Percentiles rank a stretch among this genome's conserved stretches.
Evolutionary conservation across 2,888 invertebrate species (phyloP).

Genomic region (Scaptomyza parva): DNA sequence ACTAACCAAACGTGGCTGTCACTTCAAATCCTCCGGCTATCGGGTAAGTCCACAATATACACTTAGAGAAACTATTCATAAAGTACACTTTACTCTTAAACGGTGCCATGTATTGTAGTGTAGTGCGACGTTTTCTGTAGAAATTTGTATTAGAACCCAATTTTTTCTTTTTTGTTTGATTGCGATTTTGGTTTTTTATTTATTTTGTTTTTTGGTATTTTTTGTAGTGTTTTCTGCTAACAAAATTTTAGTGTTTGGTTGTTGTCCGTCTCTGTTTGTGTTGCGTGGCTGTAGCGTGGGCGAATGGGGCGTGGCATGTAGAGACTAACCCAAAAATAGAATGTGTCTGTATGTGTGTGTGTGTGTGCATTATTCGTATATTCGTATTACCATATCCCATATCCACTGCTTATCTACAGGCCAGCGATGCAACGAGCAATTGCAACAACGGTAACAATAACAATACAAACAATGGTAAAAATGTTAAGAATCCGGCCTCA

Average conservation of each 20-base stretch:
- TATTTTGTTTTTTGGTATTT: constrained; percentile 5
- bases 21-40: constrained; percentile 98
- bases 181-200: background rate
- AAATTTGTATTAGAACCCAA: constrained; percentile 12
- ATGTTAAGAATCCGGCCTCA: constrained; percentile 85
- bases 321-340: constrained; percentile 62
- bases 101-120: constrained; percentile 51
- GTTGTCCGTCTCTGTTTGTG: constrained; percentile 31
- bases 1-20: constrained; percentile 97
- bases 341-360: constrained; percentile 47
- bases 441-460: constrained; percentile 76
- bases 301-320: constrained; percentile 28
- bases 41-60: constrained; percentile 88
- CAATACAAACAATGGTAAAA: constrained; percentile 81
- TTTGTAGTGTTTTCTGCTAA: constrained; percentile 23
- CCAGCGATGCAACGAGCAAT: constrained; percentile 84
- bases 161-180: background rate
- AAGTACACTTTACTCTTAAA: constrained; percentile 15
- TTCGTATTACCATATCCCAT: constrained; percentile 80
- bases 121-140: constrained; percentile 42
- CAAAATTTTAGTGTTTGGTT: constrained; percentile 38
- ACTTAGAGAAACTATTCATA: background rate
- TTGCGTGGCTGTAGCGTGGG: background rate
- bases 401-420: constrained; percentile 85
- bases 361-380: constrained; percentile 52